Percentiles rank a stretch among this genome's conserved stretches.
Evolutionary conservation across 1,140 invertebrate genomes (phyloP).

Genomic region (Pollicipes pollicipes): DNA sequence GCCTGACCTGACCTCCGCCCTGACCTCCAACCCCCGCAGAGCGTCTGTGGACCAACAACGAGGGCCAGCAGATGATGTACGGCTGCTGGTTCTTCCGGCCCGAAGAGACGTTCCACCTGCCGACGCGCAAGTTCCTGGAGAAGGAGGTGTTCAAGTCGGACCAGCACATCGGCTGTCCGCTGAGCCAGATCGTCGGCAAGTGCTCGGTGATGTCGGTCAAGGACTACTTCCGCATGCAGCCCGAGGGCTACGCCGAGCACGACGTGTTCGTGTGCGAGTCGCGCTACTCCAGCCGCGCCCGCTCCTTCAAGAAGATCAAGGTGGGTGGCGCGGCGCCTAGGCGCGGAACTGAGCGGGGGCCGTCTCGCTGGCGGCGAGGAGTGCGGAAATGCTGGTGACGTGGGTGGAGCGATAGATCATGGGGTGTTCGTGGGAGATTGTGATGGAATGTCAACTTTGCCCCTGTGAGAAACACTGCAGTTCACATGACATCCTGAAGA

Average conservation of each 20-base stretch:
- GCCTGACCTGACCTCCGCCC: too few species aligned
- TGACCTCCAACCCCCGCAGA: conserved; percentile 8
- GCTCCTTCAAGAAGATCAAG: conserved; percentile 90
- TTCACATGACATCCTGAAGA: too few species aligned
- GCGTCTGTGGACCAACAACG: conserved; percentile 46
- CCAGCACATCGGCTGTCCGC: conserved; percentile 55
- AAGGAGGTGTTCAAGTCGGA: conserved; percentile 92
- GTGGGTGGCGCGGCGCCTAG: too few species aligned
- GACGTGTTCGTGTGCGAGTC: conserved; percentile 97
- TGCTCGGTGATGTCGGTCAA: conserved; percentile 89
- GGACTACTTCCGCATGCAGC: conserved; percentile 79
- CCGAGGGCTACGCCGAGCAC: conserved; percentile 73
- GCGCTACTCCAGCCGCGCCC: conserved; percentile 63
- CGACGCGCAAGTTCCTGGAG: conserved; percentile 68
- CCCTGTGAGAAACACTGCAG: too few species aligned
- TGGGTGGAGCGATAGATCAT: too few species aligned
- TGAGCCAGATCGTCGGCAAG: conserved; percentile 73
- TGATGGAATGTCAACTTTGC: too few species aligned
- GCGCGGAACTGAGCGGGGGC: too few species aligned
- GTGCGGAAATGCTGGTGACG: too few species aligned
- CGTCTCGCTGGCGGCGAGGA: too few species aligned
- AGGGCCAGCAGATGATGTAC: conserved; percentile 69
- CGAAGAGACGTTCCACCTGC: conserved; percentile 88
- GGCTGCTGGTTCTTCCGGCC: conserved; percentile 65
- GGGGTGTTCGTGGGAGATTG: too few species aligned